These are phyloP conservation scores for Lonchura striata DNA, from an alignment of 2,113 vertebrate genomes.

Conservation along the genomic window DNA sequence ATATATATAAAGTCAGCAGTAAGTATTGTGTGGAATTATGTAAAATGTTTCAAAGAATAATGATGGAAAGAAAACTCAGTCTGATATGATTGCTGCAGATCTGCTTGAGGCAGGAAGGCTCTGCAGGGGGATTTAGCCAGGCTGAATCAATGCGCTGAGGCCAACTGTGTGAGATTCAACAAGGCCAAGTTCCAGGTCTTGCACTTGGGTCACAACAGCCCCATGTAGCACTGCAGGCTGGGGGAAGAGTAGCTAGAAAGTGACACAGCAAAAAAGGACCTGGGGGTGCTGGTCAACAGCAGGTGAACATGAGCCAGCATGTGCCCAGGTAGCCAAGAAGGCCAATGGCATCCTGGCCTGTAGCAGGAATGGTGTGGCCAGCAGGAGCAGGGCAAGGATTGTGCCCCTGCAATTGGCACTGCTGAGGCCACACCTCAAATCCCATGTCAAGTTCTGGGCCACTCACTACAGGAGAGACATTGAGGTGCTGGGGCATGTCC, in stretches of 20 bases:
- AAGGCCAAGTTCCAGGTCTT: not conserved
- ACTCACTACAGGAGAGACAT: not conserved
- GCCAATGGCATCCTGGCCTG: not conserved
- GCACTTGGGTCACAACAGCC: not conserved
- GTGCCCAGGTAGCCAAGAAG: not conserved
- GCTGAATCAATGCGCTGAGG: accelerated
- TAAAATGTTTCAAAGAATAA: not conserved
- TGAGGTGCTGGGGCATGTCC: accelerated
- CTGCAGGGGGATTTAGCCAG: not conserved
- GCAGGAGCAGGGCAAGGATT: not conserved
- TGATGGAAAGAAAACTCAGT: not conserved
- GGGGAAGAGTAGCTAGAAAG: not conserved
- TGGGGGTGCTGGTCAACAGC: accelerated
- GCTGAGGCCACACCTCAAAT: not conserved
- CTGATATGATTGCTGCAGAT: not conserved
- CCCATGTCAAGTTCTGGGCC: accelerated
- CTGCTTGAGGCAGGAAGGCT: not conserved
- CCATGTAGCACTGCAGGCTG: not conserved
- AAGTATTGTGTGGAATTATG: not conserved
- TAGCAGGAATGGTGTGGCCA: accelerated
- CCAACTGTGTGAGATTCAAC: not conserved
- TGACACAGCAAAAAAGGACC: accelerated
- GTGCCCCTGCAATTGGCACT: accelerated
- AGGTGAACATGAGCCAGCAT: not conserved
- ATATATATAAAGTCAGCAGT: not conserved